Base-by-base conservation (phyloP, 2,888 invertebrate genomes). In the Drosophila vallismaia region DNA sequence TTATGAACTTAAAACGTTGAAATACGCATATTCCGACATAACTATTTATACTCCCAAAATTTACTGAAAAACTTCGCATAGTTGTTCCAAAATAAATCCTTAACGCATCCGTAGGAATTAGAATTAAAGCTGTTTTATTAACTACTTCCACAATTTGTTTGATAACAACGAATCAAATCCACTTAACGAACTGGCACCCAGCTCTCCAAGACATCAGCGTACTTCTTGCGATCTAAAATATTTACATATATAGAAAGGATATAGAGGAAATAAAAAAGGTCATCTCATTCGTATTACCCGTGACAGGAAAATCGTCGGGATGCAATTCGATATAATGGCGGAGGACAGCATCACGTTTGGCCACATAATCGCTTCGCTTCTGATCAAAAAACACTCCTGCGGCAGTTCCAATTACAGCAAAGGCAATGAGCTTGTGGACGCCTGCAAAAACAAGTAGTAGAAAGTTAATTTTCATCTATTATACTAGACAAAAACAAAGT, bases 281-380 rank as follows among this genome's bases (percentile, higher is more conserved):
- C 2, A 2, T 36, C 2, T 4, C 36, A 2, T 2, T 3, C 12
- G 6, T 12, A 88, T 75, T 90, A 95, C 95, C 93, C 86, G 93
- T 93, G 19, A 91, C 88, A 56, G 93, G 93, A 80, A 96, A 96
- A 85, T 96, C 96, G 48, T 96, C 96, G 2, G 95, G 95, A 90
- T 96, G 96, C 72, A 95, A 91, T 87, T 94, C 92, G 72, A 96
- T 91, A 77, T 96, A 96, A 91, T 96, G 95, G 69, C 94, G 93
- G 19, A 93, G 91, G 6, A 95, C 93, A 8, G 96, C 95, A 92
- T 96, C 96, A 81, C 94, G 94, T 79, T 95, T 95, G n/a, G 95
- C 94, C 42, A 93, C 91, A 87, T 94, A 93, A 1, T 91, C 92
- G 42, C 92, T 86, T 26, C 94, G 93, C 71, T 92, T 92, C 10